phyloP scores from a whole-genome alignment of 2,113 vertebrate genomes.

The Indicator indicator region DNA sequence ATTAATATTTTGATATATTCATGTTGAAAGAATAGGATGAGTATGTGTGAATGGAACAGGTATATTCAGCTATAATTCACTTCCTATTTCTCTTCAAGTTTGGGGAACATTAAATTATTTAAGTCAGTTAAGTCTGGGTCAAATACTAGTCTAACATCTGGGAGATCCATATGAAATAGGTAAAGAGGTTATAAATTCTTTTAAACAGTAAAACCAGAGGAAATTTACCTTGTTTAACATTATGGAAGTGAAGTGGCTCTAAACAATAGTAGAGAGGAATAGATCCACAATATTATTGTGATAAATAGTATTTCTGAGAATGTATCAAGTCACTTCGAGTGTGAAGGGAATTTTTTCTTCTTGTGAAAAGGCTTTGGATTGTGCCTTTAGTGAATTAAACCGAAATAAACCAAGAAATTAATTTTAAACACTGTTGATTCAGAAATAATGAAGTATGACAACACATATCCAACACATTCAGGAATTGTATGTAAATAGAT shows the following conservation, averaged over 20 bases:
- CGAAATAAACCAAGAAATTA: background rate
- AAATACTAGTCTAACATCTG: rapidly evolving
- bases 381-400: background rate
- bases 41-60: background rate
- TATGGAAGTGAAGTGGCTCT: background rate
- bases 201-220: background rate
- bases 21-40: background rate
- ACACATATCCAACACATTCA: background rate
- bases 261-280: background rate
- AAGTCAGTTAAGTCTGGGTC: background rate
- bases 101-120: background rate
- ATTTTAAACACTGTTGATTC: background rate
- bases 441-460: background rate
- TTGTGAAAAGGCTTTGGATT: background rate
- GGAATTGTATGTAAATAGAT: background rate
- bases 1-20: background rate
- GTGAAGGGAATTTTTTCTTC: background rate
- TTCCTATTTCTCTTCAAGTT: background rate
- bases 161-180: background rate
- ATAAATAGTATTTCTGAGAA: background rate
- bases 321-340: background rate
- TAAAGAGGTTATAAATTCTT: background rate
- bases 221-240: background rate
- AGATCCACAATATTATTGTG: background rate
- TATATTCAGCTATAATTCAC: background rate